Base-by-base conservation (phyloP, 2,888 invertebrate genomes). In the Caenorhabditis sulstoni region DNA sequence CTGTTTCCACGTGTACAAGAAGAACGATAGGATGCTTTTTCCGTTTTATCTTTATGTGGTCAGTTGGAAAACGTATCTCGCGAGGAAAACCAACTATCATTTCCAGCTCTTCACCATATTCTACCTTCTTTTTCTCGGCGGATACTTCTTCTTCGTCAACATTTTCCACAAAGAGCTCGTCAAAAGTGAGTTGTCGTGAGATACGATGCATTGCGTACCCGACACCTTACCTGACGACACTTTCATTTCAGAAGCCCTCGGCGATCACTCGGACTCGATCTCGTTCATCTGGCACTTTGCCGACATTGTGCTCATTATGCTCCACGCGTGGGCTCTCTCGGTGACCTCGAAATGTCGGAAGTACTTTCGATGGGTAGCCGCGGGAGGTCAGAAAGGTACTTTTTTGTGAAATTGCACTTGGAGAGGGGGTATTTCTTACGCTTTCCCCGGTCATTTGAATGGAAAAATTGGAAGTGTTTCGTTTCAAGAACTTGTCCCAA, bases 101-200 rank as follows among this genome's bases (percentile, higher is more conserved):
- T 79, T 83, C n/a, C 77, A 83, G 83, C 50, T 79, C 12, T 76
- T 76, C 58, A 76, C 83, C 53, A 81, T 83, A 58, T 68, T 83
- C 52, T 76, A 80, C n/a, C 52, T 83, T 4, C 73, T 83, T 7
- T 81, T 75, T 70, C 65, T 83, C 5, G 83, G 83, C n/a, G 80
- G 80, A n/a, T 83, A 83, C 62, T 79, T 81, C 59, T 83, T 83
- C 57, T 82, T 83, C 37, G 75, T 82, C 70, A 83, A 74, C 18
- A 79, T 81, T 20, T 81, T 81, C 50, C 47, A 81, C 35, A 81
- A 81, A 47, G 47, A 74, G 14, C 47, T 73, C 45, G 77, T 77
- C n/a, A 66, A 70, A 65, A 57, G 81, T 81, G 18, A 3, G 29
- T 29, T 29, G n/a, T n/a, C n/a, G n/a, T n/a, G n/a, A n/a, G n/a